Conservation (phyloP, 2,888 invertebrate genomes). For the Agonopterix arenella region DNA sequence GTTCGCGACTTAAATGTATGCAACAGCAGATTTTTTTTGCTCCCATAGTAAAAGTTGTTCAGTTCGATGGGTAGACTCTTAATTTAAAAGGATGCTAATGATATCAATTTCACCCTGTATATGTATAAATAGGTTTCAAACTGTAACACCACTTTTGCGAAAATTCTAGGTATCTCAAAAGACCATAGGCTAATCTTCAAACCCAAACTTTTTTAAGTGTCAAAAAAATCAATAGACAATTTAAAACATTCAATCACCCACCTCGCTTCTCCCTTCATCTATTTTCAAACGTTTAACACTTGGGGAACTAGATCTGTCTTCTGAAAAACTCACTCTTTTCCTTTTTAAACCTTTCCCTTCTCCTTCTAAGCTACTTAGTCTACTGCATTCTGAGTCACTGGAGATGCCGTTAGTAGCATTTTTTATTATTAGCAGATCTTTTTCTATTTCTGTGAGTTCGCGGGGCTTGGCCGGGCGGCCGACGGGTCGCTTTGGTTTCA, state of each 20-base stretch:
- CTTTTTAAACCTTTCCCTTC: conserved; percentile 31
- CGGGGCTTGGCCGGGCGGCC: conserved; percentile 39
- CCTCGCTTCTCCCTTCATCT: conserved; percentile 6
- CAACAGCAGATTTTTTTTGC: no score
- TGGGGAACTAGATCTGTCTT: conserved; percentile 22
- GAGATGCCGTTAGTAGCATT: conserved; percentile 50
- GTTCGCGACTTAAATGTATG: no score
- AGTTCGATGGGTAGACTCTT: no score
- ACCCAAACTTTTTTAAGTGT: no score
- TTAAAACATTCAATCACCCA: neutral
- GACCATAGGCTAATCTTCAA: no score
- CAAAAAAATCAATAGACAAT: no score
- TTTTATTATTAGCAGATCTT: conserved; percentile 59
- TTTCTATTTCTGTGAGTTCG: conserved; percentile 61
- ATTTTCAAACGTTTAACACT: conserved; percentile 22
- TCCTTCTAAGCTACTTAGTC: conserved; percentile 32
- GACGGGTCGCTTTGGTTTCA: conserved; percentile 37
- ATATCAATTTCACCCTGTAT: no score
- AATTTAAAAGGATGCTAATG: no score
- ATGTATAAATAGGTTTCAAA: no score
- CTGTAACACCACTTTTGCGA: no score
- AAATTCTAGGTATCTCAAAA: no score
- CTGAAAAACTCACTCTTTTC: conserved; percentile 38
- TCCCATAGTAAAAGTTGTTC: no score
- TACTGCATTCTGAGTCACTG: conserved; percentile 44